These are phyloP conservation scores for Chelonus formosanus DNA, from an alignment of 2,888 invertebrate species.

Conservation along the genomic window DNA sequence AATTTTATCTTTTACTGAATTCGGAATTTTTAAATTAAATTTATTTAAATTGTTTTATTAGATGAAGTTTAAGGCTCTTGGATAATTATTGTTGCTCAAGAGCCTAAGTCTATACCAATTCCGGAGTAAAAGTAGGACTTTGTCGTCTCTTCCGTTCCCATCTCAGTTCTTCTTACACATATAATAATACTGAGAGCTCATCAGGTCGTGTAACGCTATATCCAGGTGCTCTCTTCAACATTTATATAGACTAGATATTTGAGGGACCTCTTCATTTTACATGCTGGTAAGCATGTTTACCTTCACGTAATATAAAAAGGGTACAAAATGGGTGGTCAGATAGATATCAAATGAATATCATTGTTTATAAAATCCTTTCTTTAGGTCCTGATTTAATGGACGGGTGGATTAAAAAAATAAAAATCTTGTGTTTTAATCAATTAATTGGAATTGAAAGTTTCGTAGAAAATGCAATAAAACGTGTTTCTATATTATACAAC, in stretches of 20 bases:
- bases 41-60: no score
- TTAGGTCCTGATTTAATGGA: background rate
- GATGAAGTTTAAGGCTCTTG: no score
- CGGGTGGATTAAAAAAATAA: no score
- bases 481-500: no score
- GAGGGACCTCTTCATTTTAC: conserved; percentile 1
- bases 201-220: conserved; percentile 20
- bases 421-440: background rate
- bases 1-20: no score
- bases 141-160: conserved; percentile 13
- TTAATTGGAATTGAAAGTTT: background rate
- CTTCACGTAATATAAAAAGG: background rate
- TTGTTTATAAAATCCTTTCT: background rate
- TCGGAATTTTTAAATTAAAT: no score
- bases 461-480: no score
- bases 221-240: conserved; percentile 18
- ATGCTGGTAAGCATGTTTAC: conserved; percentile 5
- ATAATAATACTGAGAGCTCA: background rate
- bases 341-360: background rate
- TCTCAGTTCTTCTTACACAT: conserved; percentile 4
- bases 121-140: conserved; percentile 5
- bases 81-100: no score
- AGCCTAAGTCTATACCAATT: background rate
- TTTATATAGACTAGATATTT: conserved; percentile 14
- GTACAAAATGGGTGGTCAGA: conserved; percentile 12